A percentile compares a stretch with the other conserved stretches of the same genome.
These are phyloP conservation scores for Tragelaphus buxtoni DNA, from an alignment of 2,113 vertebrate species.

Conservation along the genomic window DNA sequence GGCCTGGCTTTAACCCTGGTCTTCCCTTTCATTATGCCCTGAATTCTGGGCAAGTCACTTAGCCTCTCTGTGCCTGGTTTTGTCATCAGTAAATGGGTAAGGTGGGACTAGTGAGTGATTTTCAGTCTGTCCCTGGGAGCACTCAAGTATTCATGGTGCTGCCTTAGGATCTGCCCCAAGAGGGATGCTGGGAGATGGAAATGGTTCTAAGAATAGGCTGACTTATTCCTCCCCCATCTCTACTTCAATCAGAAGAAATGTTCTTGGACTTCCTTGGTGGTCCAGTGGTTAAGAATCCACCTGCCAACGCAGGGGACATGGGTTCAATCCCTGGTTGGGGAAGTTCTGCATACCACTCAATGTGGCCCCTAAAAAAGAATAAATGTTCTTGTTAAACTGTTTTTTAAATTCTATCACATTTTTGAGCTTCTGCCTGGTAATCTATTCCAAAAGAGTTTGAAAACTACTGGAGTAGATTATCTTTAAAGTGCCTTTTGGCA, in stretches of 20 bases:
- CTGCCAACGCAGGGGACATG: not conserved
- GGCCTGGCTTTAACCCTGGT: not conserved
- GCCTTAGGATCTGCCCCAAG: not conserved
- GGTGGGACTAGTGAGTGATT: not conserved
- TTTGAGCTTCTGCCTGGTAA: slow-evolving; percentile 38
- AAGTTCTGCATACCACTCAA: not conserved
- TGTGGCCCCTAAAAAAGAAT: not conserved
- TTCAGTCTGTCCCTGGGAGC: not conserved
- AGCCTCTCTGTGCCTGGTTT: not conserved
- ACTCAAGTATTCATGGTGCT: not conserved
- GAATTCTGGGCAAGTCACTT: not conserved
- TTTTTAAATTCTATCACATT: not conserved
- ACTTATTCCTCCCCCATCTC: too few relatives aligned
- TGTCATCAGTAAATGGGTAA: not conserved
- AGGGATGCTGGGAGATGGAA: not conserved
- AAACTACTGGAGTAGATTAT: not conserved
- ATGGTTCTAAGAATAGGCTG: not conserved
- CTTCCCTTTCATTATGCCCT: not conserved
- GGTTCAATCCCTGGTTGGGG: not conserved
- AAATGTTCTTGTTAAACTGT: not conserved
- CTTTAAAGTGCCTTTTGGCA: not conserved
- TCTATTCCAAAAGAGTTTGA: not conserved
- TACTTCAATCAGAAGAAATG: not conserved
- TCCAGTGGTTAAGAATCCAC: not conserved
- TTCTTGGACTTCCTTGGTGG: not conserved